Evolutionary conservation across 2,888 invertebrate genomes (phyloP).

Genomic region (Protophormia terraenovae): DNA sequence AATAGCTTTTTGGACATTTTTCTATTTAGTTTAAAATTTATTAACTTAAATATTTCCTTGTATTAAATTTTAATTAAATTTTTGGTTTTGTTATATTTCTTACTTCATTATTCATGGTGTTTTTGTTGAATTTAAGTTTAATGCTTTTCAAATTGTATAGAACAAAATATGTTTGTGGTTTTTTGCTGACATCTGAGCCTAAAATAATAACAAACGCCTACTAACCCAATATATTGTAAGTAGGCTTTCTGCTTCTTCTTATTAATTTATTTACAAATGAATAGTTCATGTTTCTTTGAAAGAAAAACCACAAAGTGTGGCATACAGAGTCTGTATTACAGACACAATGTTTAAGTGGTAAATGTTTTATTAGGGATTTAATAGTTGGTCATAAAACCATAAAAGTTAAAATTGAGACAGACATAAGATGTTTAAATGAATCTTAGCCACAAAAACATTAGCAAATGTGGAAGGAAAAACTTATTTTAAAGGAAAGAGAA

Average conservation of each 20-base stretch:
- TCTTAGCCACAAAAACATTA: neutral
- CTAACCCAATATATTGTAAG: neutral
- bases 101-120: neutral
- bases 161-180: neutral
- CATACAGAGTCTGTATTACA: no score
- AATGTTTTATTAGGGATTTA: neutral
- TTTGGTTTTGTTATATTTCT: neutral
- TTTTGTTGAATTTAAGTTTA: neutral
- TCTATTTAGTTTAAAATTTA: neutral
- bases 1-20: neutral
- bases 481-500: no score
- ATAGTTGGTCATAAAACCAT: neutral
- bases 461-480: no score
- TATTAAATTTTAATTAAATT: neutral
- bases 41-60: neutral
- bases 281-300: neutral
- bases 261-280: neutral
- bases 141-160: no score
- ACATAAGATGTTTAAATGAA: neutral
- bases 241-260: no score
- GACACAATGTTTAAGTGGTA: neutral
- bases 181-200: neutral
- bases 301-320: neutral
- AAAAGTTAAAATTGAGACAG: neutral
- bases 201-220: neutral